Evolutionary conservation across 1,140 invertebrate species (phyloP), one percentile per base, ranked within the genome.

Genomic region (Drosophila busckii): DNA sequence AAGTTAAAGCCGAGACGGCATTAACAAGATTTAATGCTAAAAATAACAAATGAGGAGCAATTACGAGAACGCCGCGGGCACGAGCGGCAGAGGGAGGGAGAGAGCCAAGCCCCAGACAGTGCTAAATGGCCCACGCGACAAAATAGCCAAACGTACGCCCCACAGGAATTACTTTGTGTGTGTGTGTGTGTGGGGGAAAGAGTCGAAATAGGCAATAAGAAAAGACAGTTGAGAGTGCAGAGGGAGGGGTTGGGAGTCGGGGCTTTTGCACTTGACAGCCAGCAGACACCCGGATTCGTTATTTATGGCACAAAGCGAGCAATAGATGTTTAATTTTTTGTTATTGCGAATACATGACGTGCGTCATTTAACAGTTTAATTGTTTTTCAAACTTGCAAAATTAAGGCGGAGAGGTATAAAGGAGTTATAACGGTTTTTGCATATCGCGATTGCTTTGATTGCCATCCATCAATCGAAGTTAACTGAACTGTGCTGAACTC

Each of bases 331-430:
- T 20, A 29, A 28, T 35, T 9, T 25, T 9, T 75, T 52, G 68
- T 71, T 73, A 73, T 73, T 63, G 58, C 54, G 62, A 64, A 71
- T 80, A 64, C 64, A 80, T 80, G 75, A 78, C 68, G 68, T 78
- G 73, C 73, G 73, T 78, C 73, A 82, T 82, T 73, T 73, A 78
- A 78, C 68, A 73, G 73, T 78, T 78, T 75, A 78, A 80, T 68
- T 70, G 62, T 46, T 78, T 76, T 42, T 48, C 10, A 42, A 62
- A 62, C 29, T 32, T 12, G 3, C n/a, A 8, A 12, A 4, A 17
- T 13, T 37, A 20, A 37, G 26, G 34, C 20, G 22, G 28, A 35
- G 15, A 45, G 7, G 15, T 26, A 31, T 35, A 31, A 45, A 28
- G 31, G 29, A 40, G 49, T 54, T 25, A 10, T 60, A 60, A 60